Percentiles rank a stretch among this genome's conserved stretches.
Evolutionary conservation across 2,888 invertebrate genomes (phyloP).

Genomic region (Amphimallon solstitiale): DNA sequence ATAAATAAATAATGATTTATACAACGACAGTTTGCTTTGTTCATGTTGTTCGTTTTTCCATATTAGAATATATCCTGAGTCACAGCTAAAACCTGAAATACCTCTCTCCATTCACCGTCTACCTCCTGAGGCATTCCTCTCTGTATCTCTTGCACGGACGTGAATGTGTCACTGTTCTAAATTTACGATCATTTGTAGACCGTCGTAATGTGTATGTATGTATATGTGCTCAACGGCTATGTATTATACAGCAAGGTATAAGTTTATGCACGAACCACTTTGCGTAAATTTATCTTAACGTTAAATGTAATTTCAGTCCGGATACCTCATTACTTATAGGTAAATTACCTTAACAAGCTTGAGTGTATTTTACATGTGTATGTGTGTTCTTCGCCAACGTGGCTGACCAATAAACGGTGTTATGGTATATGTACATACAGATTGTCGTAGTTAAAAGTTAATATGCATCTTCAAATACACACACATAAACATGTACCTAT

Average conservation of each 20-base stretch:
- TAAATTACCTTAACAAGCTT: too few species aligned
- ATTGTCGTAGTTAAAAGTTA: too few species aligned
- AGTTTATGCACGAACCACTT: conserved; percentile 8
- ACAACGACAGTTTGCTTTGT: too few species aligned
- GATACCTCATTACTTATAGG: conserved; percentile 4
- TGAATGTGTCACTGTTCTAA: not conserved
- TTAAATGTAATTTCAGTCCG: conserved; percentile 6
- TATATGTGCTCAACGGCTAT: not conserved
- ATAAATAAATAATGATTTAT: too few species aligned
- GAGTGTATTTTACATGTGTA: too few species aligned
- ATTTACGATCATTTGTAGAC: conserved; percentile 5
- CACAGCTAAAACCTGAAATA: not conserved
- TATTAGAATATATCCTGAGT: not conserved
- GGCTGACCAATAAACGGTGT: too few species aligned
- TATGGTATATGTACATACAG: too few species aligned
- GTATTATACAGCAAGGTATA: not conserved
- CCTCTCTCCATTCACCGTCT: not conserved
- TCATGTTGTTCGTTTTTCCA: not conserved
- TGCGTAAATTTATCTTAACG: conserved; percentile 16
- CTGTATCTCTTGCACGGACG: not conserved
- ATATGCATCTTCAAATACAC: too few species aligned
- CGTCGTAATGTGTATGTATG: conserved; percentile 1
- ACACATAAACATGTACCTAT: too few species aligned
- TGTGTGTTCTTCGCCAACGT: too few species aligned
- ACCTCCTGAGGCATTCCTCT: not conserved